Evolutionary conservation across 2,888 invertebrate species (phyloP), one percentile per base, ranked within the genome.

Genomic region (Epinotia ramella): DNA sequence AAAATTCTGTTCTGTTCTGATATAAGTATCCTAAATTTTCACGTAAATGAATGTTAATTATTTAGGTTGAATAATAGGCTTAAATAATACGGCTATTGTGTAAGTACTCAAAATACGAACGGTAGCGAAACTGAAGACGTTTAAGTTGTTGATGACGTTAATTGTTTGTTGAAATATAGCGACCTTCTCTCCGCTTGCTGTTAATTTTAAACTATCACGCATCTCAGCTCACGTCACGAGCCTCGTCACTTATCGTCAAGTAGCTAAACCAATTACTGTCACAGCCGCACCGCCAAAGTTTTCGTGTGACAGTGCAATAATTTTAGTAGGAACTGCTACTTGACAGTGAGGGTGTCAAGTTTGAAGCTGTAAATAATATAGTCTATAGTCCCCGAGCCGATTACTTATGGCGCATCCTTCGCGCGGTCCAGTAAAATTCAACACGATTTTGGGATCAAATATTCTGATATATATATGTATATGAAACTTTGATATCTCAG

Each of bases 261-360:
- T 28, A 64, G 46, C 28, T 66, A 56, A 69, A 74, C 69, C 65
- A 70, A 74, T 70, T 74, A 74, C 40, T 73, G 72, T 57, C 72
- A 65, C 28, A 46, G 40, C 73, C 18, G 13, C 65, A 33, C 49
- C 57, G 24, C 59, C 13, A 69, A 69, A 74, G 69, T 64, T 74
- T 74, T 44, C 46, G 46, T 49, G 57, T 74, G 74, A 69, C 74
- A 70, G 68, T 74, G 49, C 69, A 64, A 40, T 69, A 74, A 70
- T 64, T 74, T 69, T n/a, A 63, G 57, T 60, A 59, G 18, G 18
- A 46, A 68, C n/a, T 57, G 69, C 49, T 28, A 53, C 6, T 53
- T 66, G n/a, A 62, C 74, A 59, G 28, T 20, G 20, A 44, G 57
- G 40, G 49, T 68, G 64, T 69, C 63, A 69, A 69, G 57, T 69